Evolutionary conservation across 2,797 vertebrate genomes (phyloP), one percentile per base, ranked within the genome.

Genomic region (Epinephelus malabaricus): DNA sequence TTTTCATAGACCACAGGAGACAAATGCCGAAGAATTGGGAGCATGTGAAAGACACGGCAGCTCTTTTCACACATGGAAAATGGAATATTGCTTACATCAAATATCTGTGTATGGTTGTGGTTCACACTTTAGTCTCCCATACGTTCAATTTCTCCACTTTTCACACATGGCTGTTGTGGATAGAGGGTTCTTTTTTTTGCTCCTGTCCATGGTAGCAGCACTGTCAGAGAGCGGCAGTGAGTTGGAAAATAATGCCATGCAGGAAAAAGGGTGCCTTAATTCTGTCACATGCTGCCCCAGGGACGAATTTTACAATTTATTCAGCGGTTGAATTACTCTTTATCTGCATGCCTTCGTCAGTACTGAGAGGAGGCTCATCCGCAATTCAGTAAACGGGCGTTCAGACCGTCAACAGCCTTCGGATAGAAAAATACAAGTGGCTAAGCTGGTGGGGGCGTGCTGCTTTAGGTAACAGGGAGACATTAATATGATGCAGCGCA

Each of bases 1-100:
- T 86, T 90, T 93, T 82, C 67, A 76, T 63, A 72, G 76, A 87
- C 84, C 73, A 83, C 87, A 74, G 68, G 87, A 92, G 89, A 89
- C 88, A 90, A 87, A 84, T 76, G 69, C 79, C 72, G 77, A 81
- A 79, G 82, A 86, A 80, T 53, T 81, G 84, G 81, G 89, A 91
- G 83, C 78, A 88, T 81, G 87, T 86, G 70, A 85, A 90, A 87
- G 61, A 75, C 85, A 82, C 58, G n/a, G 47, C 60, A 84, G 79
- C 75, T 66, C 38, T 71, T 78, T 78, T 72, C 68, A 73, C 78
- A 65, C 66, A 89, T 61, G 65, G 78, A 84, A 23, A 74, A 80
- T 67, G 67, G 81, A 88, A 62, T 78, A 69, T 49, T 30, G 23
- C 62, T 76, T 50, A 51, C 81, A 84, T 83, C 63, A 72, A 58